phyloP scores from a whole-genome alignment of 2,113 vertebrate genomes.

The Oostethus manadensis region DNA sequence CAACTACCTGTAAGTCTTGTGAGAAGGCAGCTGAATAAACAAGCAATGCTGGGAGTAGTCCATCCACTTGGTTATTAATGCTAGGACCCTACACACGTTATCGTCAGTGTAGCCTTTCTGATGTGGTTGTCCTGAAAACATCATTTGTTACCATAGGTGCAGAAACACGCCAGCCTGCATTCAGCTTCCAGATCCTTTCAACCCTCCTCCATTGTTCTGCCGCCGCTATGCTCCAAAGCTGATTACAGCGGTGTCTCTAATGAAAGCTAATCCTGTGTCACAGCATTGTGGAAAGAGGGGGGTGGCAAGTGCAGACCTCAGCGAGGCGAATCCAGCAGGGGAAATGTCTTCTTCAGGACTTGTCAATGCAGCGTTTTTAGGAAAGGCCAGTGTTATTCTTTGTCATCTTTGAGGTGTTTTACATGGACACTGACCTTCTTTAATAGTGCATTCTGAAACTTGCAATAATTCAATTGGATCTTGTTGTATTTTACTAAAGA shows the following conservation, averaged over 20 bases:
- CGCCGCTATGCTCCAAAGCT: slow-evolving; percentile 62
- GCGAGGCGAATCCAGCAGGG: slow-evolving; percentile 47
- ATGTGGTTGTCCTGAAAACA: not conserved
- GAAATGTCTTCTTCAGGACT: slow-evolving; percentile 56
- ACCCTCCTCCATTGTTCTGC: slow-evolving; percentile 54
- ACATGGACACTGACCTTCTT: slow-evolving; percentile 12
- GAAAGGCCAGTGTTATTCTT: slow-evolving; percentile 46
- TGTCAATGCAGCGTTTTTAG: slow-evolving; percentile 51
- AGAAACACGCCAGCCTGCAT: slow-evolving; percentile 19
- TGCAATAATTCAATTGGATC: not conserved
- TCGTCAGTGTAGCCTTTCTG: not conserved
- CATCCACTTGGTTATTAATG: too few relatives aligned
- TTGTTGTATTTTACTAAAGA: not conserved
- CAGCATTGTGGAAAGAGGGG: slow-evolving; percentile 35
- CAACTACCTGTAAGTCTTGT: too few relatives aligned
- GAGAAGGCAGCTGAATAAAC: too few relatives aligned
- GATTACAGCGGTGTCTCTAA: slow-evolving; percentile 65
- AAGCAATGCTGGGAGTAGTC: too few relatives aligned
- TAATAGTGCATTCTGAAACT: not conserved
- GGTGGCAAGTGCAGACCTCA: slow-evolving; percentile 21
- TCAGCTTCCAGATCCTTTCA: slow-evolving; percentile 52
- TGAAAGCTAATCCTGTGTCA: slow-evolving; percentile 72
- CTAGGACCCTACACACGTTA: too few relatives aligned
- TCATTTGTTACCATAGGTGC: not conserved
- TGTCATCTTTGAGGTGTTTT: slow-evolving; percentile 22